These are phyloP conservation scores for Leptopterna dolabrata DNA, from an alignment of 2,888 invertebrate species.

Conservation along the genomic window DNA sequence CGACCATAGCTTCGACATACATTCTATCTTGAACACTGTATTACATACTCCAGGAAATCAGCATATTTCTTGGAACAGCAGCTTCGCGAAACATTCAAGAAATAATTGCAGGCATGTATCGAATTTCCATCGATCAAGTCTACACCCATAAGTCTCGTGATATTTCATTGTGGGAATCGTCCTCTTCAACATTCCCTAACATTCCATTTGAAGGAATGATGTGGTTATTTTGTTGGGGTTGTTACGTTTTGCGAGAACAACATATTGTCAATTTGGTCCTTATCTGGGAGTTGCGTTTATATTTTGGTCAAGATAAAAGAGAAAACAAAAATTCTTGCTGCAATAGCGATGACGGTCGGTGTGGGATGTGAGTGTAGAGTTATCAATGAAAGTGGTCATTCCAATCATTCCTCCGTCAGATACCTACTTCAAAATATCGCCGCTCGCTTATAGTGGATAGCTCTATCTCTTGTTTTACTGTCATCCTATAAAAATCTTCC, in stretches of 20 bases:
- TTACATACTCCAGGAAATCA: too few species aligned
- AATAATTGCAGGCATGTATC: too few species aligned
- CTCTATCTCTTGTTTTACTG: conserved; percentile 12
- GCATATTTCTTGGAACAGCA: too few species aligned
- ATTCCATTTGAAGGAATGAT: too few species aligned
- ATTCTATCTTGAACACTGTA: too few species aligned
- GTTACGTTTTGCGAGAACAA: neutral
- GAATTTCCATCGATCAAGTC: too few species aligned
- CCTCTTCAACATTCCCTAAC: too few species aligned
- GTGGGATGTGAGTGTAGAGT: neutral
- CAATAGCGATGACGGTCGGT: neutral
- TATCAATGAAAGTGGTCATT: conserved; percentile 3
- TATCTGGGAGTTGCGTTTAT: neutral
- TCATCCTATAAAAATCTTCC: neutral
- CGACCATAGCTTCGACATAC: too few species aligned
- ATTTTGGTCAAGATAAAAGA: neutral
- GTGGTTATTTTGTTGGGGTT: neutral
- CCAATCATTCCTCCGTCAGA: neutral
- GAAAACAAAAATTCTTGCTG: neutral
- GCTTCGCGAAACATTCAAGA: too few species aligned
- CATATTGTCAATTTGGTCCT: neutral
- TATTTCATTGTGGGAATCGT: too few species aligned
- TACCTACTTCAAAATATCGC: neutral
- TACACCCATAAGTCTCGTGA: too few species aligned
- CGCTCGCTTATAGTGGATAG: neutral